phyloP scores from a whole-genome alignment of 2,797 vertebrate species.

The Enteromius radiatus region DNA sequence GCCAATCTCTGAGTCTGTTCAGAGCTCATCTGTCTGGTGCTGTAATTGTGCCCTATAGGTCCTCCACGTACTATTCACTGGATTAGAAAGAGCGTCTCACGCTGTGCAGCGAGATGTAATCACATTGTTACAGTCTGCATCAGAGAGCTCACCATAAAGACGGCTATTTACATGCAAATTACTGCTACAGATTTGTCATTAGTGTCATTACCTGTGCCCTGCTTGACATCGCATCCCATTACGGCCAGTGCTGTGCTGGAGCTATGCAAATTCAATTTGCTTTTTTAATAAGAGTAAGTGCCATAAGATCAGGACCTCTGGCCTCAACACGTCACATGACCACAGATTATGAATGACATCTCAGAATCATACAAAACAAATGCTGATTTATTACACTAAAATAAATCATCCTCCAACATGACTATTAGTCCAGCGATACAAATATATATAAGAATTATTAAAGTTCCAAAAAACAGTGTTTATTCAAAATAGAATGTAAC shows the following conservation, averaged over 20 bases:
- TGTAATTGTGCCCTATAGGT: slow-evolving; percentile 11
- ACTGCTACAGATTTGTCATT: slow-evolving; percentile 33
- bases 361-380: background rate
- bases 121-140: slow-evolving; percentile 48
- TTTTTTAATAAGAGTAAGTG: slow-evolving; percentile 40
- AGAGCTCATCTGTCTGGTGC: background rate
- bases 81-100: slow-evolving; percentile 3
- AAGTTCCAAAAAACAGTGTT: background rate
- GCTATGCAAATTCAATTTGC: slow-evolving; percentile 45
- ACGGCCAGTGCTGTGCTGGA: background rate
- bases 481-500: background rate
- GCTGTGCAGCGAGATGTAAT: slow-evolving; percentile 46
- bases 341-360: slow-evolving; percentile 8
- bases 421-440: background rate
- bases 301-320: slow-evolving; percentile 14
- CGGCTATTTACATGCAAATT: slow-evolving; percentile 59
- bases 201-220: slow-evolving; percentile 25
- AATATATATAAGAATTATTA: background rate
- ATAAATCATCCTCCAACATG: background rate
- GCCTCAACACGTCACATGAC: slow-evolving; percentile 8
- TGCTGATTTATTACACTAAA: too few relatives aligned
- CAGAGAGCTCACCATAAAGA: slow-evolving; percentile 45
- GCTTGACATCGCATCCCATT: slow-evolving; percentile 28
- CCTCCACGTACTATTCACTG: slow-evolving; percentile 18
- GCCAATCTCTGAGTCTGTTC: slow-evolving; percentile 1